Conservation (phyloP, 2,888 invertebrate species). For the Drosophila mimica region DNA sequence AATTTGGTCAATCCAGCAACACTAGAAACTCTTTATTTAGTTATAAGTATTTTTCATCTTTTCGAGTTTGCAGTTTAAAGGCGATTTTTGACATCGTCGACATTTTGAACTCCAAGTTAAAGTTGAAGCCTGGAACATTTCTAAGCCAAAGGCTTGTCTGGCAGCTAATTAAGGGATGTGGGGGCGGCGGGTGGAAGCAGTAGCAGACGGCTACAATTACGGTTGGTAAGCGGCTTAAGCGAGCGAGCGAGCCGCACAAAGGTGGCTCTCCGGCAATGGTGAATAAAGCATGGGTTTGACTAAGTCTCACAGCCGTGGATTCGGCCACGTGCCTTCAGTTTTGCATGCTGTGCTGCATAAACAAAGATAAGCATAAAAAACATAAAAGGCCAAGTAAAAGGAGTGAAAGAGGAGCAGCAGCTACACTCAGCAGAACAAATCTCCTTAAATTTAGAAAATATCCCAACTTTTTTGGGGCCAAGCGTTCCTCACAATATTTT, state of each 20-base stretch:
- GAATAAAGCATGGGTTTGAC: conserved; percentile 4
- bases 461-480: no score
- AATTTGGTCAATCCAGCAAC: not conserved
- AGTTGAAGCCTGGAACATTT: conserved; percentile 15
- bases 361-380: conserved; percentile 63
- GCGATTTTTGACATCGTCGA: not conserved
- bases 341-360: conserved; percentile 59
- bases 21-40: not conserved
- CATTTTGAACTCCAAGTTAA: conserved; percentile 21
- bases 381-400: not conserved
- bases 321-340: conserved; percentile 45
- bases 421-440: not conserved
- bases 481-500: not conserved
- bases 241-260: conserved; percentile 26
- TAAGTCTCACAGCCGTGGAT: conserved; percentile 14
- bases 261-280: conserved; percentile 36
- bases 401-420: conserved; percentile 6
- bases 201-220: conserved; percentile 60
- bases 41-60: not conserved
- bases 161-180: conserved; percentile 8
- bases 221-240: conserved; percentile 67
- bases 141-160: conserved; percentile 48
- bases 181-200: not conserved
- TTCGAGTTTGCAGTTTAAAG: not conserved
- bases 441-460: not conserved